phyloP scores from a whole-genome alignment of 2,797 vertebrate genomes.

The Alcedo quadribrachys region DNA sequence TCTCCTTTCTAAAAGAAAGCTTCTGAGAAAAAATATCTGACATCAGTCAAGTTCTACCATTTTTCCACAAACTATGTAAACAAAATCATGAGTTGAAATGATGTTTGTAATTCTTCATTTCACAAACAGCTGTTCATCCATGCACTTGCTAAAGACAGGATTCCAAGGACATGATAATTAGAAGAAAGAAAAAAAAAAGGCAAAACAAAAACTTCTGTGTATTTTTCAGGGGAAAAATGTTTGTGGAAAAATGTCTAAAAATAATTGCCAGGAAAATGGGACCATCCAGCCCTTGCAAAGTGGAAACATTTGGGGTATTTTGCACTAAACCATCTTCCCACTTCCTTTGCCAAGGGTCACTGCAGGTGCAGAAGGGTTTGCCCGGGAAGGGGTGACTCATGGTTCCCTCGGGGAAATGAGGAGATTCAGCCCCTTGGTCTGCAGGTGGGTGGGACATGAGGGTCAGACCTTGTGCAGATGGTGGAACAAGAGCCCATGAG shows the following conservation, averaged over 20 bases:
- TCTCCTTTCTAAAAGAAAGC: not conserved
- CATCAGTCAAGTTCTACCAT: constrained; percentile 15
- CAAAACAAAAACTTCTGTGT: not conserved
- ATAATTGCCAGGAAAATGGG: not conserved
- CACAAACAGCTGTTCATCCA: constrained; percentile 37
- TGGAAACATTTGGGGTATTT: constrained; percentile 42
- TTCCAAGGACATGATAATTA: constrained; percentile 22
- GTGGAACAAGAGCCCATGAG: not conserved
- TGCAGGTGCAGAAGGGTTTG: constrained; percentile 12
- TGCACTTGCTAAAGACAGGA: constrained; percentile 53
- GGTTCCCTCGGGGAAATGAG: not conserved
- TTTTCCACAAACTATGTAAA: constrained; percentile 49
- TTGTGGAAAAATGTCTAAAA: constrained; percentile 54
- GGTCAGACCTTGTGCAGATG: not conserved
- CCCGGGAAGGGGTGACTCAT: not conserved
- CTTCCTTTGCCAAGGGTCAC: not conserved
- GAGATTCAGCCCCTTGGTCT: not conserved
- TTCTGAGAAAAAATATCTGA: not conserved
- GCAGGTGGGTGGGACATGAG: accelerated
- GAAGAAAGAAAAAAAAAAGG: not conserved
- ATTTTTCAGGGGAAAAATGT: constrained; percentile 3
- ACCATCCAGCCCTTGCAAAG: not conserved
- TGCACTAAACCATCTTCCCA: not conserved
- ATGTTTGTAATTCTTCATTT: constrained; percentile 48
- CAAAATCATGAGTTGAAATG: constrained; percentile 22